phyloP scores from a whole-genome alignment of 2,888 invertebrate species.

The Orgyia antiqua region DNA sequence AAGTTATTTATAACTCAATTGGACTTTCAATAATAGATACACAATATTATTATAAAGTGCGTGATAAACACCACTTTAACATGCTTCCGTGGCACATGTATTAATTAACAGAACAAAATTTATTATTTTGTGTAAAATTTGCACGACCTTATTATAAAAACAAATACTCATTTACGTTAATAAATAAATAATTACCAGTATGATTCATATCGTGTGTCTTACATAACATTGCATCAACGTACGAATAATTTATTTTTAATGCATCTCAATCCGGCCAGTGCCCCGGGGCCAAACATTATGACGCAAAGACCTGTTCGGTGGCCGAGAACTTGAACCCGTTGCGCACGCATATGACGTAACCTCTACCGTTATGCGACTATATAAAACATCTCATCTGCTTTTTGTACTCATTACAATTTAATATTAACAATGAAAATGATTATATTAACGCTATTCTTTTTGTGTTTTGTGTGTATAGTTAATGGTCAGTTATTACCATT shows the following conservation, averaged over 20 bases:
- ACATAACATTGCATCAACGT: conserved; percentile 20
- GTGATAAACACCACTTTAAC: no score
- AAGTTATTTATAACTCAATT: conserved; percentile 10
- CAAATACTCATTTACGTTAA: no score
- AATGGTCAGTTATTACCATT: conserved; percentile 45
- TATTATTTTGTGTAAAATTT: no score
- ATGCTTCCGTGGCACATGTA: no score
- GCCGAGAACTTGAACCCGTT: conserved; percentile 66
- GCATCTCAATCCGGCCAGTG: conserved; percentile 59
- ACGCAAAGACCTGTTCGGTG: conserved; percentile 54
- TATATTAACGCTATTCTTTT: conserved; percentile 26
- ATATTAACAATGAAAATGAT: conserved; percentile 45
- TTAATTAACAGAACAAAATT: no score
- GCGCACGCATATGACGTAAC: conserved; percentile 38
- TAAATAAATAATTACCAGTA: no score
- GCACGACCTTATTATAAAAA: no score
- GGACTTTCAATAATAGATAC: conserved; percentile 5
- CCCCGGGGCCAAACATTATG: conserved; percentile 39
- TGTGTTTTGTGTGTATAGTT: conserved; percentile 33
- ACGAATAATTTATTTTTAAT: conserved; percentile 29
- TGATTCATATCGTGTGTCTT: conserved; percentile 10
- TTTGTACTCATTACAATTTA: conserved; percentile 29
- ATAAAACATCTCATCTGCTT: conserved; percentile 49
- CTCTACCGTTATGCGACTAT: conserved; percentile 64
- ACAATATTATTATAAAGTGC: no score